Evolutionary conservation across 2,113 vertebrate genomes (phyloP), one percentile per base, ranked within the genome.

Genomic region (Axis porcinus): DNA sequence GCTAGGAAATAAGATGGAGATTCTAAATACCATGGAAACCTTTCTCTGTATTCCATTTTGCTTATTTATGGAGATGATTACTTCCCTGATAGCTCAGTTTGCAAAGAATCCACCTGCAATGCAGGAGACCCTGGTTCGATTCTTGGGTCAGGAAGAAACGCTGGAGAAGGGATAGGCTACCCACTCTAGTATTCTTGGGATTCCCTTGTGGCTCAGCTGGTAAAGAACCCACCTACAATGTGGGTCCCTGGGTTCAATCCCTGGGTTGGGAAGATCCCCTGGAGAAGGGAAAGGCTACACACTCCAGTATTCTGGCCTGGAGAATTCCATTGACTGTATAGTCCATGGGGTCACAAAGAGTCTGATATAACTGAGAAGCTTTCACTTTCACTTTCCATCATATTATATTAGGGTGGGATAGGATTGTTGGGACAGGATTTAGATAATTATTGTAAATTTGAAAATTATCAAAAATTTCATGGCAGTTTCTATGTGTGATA

Each of bases 101-200:
- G 19, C 67, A 36, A 40, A 74, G 19, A 74, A 74, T 74, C 19
- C n/a, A 74, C n/a, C 67, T 40, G 19, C 67, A 23, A 70, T 23
- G 17, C 67, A 40, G 67, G 67, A 40, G n/a, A 70, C 19, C 19
- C 67, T 23, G 10, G 10, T 70, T 40, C 19, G 19, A 70, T 40
- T 70, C 19, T n/a, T 70, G 67, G 19, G 67, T 70, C 1, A 23
- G n/a, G n/a, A 40, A 70, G n/a, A 40, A 23, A n/a, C 0, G 0
- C 36, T 74, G 67, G n/a, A 40, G 67, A 74, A 74, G n/a, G 10
- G n/a, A 74, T 23, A 74, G 67, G 67, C 19, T 74, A 74, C 19
- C n/a, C 67, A 40, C n/a, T 74, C 10, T 21, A 74, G 10, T 12
- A 74, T 74, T 74, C 67, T 74, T 40, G 67, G n/a, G 10, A 6